Conservation (phyloP, 2,797 vertebrate genomes). For the Heterohyrax brucei region DNA sequence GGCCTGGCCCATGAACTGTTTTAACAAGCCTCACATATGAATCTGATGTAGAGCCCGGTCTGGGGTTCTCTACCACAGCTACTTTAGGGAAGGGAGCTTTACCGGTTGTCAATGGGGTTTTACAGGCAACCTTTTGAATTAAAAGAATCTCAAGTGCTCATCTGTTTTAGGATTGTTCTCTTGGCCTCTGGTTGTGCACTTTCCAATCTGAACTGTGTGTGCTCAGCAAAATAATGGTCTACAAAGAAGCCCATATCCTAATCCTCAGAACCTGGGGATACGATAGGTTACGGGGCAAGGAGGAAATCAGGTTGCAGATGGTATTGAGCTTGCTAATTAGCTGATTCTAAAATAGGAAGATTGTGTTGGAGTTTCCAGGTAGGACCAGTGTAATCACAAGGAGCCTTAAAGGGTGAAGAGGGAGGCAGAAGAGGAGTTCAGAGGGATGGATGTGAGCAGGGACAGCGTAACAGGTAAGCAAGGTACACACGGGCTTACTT, state of each 20-base stretch:
- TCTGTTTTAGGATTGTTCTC: background rate
- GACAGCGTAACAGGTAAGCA: too few relatives aligned
- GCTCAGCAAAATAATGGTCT: background rate
- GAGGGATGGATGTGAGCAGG: background rate
- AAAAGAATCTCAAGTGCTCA: background rate
- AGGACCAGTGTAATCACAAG: background rate
- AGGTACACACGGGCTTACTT: too few relatives aligned
- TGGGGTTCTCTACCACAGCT: background rate
- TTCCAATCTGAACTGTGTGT: background rate
- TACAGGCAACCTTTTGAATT: background rate
- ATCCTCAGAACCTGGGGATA: background rate
- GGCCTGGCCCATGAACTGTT: background rate
- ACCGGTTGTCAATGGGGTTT: background rate
- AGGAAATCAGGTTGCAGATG: too few relatives aligned
- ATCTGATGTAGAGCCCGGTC: background rate
- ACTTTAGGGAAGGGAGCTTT: background rate
- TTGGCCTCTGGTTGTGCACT: background rate
- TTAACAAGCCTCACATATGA: background rate
- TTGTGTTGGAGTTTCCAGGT: background rate
- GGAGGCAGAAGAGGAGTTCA: background rate
- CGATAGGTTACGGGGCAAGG: background rate
- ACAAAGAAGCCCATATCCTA: background rate
- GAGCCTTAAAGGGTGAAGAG: background rate
- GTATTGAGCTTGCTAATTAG: background rate
- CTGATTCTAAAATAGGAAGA: background rate